Base-by-base conservation (phyloP, 2,888 invertebrate genomes). In the Drosophila differens region DNA sequence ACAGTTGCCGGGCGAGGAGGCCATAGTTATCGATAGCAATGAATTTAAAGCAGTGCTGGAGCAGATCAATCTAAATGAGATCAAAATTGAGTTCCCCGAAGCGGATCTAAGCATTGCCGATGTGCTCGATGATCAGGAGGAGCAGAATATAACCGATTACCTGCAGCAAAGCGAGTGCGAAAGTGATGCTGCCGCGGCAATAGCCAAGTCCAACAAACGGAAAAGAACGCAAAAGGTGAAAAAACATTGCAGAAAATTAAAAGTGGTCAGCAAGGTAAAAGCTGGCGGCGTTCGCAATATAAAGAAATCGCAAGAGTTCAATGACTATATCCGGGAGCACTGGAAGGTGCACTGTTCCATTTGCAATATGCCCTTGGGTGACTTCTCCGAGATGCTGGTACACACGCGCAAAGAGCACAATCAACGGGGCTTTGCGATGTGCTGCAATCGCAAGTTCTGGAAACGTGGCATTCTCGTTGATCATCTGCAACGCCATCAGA, bases 391-490 rank as follows among this genome's bases (percentile, higher is more conserved):
- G 6, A 70, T 92, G 35, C 76, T 89, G 16, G 49, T 74, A 4
- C 92, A 93, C 58, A 83, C 85, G 12, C 84, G 92, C 7, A 71
- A 75, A 14, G 83, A 82, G 52, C 92, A 93, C 69, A 88, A 91
- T 37, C 83, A 82, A 14, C 85, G 85, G 3, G 93, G 93, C 3
- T 93, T 90, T 74, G 88, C 91, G 0, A 69, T 85, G 22, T 93
- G 93, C 59, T 93, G 93, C 59, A 88, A 89, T 22, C 91, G 88
- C 9, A 93, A 93, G 74, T 92, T 91, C 16, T 84, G 79, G 16
- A 91, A 92, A 59, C 89, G 93, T 0, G 89, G 91, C 0, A 70
- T 89, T 0, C 88, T 93, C 5, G 89, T 93, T 0, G 93, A 93
- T 61, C 93, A 93, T 61, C 76, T 93, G 55, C 84, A 88, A 3